Base-by-base conservation (phyloP, 2,797 vertebrate genomes). In the Coracias cyanogaster region DNA sequence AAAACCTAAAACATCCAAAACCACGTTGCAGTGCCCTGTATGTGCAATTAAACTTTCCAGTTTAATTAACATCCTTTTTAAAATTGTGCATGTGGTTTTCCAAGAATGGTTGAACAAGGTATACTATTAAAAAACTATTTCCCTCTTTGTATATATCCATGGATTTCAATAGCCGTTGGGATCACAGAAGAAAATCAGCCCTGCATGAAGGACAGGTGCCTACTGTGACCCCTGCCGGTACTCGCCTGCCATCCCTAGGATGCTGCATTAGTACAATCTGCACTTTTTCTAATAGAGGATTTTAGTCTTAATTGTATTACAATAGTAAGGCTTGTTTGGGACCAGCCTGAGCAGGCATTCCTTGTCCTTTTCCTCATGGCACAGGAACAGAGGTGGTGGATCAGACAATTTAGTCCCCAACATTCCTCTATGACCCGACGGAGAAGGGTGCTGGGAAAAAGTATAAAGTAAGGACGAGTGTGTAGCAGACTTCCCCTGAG, bases 141-240 rank as follows among this genome's bases (percentile, higher is more conserved):
- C 19, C 22, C 5, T 92, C 35, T 48, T 41, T 14, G 12, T 83
- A 7, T 13, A 4, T 39, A 20, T 43, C 29, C 26, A 10, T 29
- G 73, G 66, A 71, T 78, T 65, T 80, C 65, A 60, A 31, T 2
- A 46, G 18, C 29, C 20, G 9, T 5, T 58, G 26, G 79, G 10
- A 74, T 43, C 35, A 29, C 21, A 60, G 49, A 74, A 55, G 74
- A 60, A 71, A 82, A 35, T 19, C 17, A n/a, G 35, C 33, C n/a
- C 15, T 49, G 20, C n/a, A 5, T 41, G 33, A 22, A 46, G 54
- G n/a, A 60, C 35, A 57, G 41, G 21, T 33, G 33, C 16, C 49
- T 62, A 7, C 61, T 0, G 0, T 39, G 52, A n/a, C 12, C 12
- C 13, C 24, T 12, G 3, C 60, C n/a, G 3, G 7, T 55, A 20